Base-by-base conservation (phyloP, 2,888 invertebrate species). In the Loripinus fragilis region DNA sequence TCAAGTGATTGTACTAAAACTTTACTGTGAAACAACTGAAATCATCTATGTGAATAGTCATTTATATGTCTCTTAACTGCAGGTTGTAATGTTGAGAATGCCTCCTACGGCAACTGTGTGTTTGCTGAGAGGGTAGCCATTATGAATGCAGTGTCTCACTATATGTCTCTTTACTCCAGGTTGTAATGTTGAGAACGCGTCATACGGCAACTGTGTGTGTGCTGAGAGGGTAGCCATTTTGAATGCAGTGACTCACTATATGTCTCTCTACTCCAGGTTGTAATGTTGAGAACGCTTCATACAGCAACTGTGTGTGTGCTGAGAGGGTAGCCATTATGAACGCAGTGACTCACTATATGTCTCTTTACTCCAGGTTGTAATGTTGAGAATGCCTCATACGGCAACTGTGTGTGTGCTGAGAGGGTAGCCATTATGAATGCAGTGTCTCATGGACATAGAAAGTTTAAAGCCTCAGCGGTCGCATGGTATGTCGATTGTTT, bases 41-140 rank as follows among this genome's bases (percentile, higher is more conserved):
- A n/a, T n/a, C n/a, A n/a, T n/a, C n/a, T n/a, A n/a, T n/a, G n/a
- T n/a, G n/a, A n/a, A n/a, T n/a, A n/a, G n/a, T n/a, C n/a, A n/a
- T n/a, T n/a, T n/a, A n/a, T n/a, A n/a, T 41, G 41, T 41, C 15
- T 7, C 15, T 7, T 48, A 5, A 15, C 5, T 48, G 48, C n/a
- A 74, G 98, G 98, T 0, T 98, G 97, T 91, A 99, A 99, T 92
- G 96, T 99, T 25, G 99, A 99, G 94, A 99, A 97, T 93, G 95
- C 96, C 0, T 96, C 97, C 0, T 96, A 96, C 87, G 95, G 97
- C 0, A 95, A 97, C 0, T 94, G 96, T 0, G 95, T 97, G 65
- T 99, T 99, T 94, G 99, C 99, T 0, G 99, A n/a, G n/a, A 99
- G 93, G 64, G 95, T 96, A 0, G 98, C 98, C 0, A 94, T 97